Evolutionary conservation across 2,113 vertebrate genomes (phyloP), one percentile per base, ranked within the genome.

Genomic region (Bubo bubo): DNA sequence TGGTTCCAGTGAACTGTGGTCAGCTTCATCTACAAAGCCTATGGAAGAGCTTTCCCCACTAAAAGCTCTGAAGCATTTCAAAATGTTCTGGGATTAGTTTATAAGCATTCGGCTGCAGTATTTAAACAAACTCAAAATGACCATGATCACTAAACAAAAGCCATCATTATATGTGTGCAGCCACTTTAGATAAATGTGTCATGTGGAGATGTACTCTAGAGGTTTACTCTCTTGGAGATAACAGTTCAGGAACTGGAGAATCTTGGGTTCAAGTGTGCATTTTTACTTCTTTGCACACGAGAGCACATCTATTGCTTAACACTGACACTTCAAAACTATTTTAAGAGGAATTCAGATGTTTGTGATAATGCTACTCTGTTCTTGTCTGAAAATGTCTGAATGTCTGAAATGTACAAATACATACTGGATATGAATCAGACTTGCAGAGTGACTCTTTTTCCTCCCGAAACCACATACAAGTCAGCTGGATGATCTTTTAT

Each of bases 1-100:
- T 98, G 97, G 95, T 98, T 98, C 95, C 98, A 98, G 97, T 98
- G 97, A 98, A 98, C 98, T 98, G 98, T 98, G 98, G 97, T 97
- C 98, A 96, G 93, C 95, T 97, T 97, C 95, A 86, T 93, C 96
- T 96, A 90, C 96, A 97, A 96, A 97, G 91, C 96, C 96, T 83
- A 52, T 95, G 92, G 97, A 93, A 87, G 96, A 96, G 96, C 93
- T 96, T 98, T 90, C 81, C 94, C 94, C 1, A 30, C 96, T 98
- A 98, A 98, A 98, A 98, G 98, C 98, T 98, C 98, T 97, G 97
- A 96, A 96, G 97, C 95, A 86, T 97, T 97, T 98, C 63, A 93
- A 75, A 80, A 98, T 76, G 95, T 98, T 98, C 92, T 93, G 98
- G 98, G 98, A 98, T 97, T 98, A 96, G 96, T 96, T 92, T 95